phyloP scores from a whole-genome alignment of 2,888 invertebrate species.

The Drosophila picticornis region DNA sequence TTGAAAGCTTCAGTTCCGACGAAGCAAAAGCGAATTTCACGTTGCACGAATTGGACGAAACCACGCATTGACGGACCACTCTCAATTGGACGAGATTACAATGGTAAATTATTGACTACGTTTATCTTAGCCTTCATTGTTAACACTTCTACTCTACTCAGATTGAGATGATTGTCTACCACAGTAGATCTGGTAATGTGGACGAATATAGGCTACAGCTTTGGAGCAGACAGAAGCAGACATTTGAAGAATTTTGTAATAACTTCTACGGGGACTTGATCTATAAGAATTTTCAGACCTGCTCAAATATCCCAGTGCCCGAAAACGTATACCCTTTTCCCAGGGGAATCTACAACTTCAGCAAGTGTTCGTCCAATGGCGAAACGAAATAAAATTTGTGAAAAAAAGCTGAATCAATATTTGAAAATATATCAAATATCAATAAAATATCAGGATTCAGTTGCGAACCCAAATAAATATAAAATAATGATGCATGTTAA shows the following conservation, averaged over 20 bases:
- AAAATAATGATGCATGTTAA: not conserved
- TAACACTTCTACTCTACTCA: not conserved
- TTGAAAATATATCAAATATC: not conserved
- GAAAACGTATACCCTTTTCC: slow-evolving; percentile 8
- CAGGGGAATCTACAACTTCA: slow-evolving; percentile 1
- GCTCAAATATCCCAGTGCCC: slow-evolving; percentile 37
- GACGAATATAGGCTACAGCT: slow-evolving; percentile 53
- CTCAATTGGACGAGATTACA: slow-evolving; percentile 5
- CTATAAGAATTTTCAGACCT: slow-evolving; percentile 39
- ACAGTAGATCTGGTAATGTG: slow-evolving; percentile 52
- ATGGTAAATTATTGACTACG: slow-evolving; percentile 27
- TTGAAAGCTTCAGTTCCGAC: slow-evolving; percentile 2
- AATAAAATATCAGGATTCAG: not conserved
- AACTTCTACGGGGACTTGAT: slow-evolving; percentile 40
- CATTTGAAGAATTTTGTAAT: slow-evolving; percentile 7
- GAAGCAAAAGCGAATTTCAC: not conserved
- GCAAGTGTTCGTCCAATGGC: slow-evolving; percentile 24
- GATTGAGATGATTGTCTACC: slow-evolving; percentile 10
- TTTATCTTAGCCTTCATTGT: not conserved
- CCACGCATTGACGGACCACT: slow-evolving; percentile 6
- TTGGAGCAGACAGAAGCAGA: slow-evolving; percentile 29
- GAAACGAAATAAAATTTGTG: not conserved
- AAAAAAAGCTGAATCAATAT: not conserved
- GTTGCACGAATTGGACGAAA: slow-evolving; percentile 20
- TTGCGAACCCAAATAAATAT: not conserved